phyloP scores from a whole-genome alignment of 2,888 invertebrate genomes.

The Entomobrya multifasciata region DNA sequence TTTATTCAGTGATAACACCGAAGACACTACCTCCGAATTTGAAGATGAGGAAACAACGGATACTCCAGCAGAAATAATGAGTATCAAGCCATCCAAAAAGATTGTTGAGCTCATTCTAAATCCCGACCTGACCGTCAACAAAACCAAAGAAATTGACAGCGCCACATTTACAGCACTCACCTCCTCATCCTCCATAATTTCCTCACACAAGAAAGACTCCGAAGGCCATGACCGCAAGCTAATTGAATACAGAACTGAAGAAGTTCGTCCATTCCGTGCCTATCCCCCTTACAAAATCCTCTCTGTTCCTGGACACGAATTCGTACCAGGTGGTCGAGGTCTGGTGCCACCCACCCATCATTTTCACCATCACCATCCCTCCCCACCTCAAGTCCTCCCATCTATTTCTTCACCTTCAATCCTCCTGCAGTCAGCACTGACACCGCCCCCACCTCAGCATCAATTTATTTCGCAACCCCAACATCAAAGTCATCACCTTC shows the following conservation, averaged over 20 bases:
- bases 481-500: not conserved
- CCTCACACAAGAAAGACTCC: not conserved
- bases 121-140: conserved; percentile 54
- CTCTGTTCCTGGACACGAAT: conserved; percentile 53
- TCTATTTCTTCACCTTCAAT: conserved; percentile 10
- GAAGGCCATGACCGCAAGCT: not conserved
- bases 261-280: conserved; percentile 51
- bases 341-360: not conserved
- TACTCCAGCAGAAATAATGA: not conserved
- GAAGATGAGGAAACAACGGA: conserved; percentile 16
- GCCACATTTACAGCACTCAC: not conserved
- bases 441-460: conserved; percentile 37
- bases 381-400: not conserved
- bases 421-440: not conserved
- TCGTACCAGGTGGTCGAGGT: conserved; percentile 1
- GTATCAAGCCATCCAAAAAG: conserved; percentile 26
- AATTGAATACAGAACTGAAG: conserved; percentile 66
- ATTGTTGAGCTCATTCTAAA: conserved; percentile 58
- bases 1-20: not conserved
- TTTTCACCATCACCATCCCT: not conserved
- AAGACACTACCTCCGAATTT: conserved; percentile 13
- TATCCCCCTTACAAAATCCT: conserved; percentile 62
- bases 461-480: conserved; percentile 1
- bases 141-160: conserved; percentile 47
- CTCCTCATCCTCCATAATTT: not conserved